Evolutionary conservation across 2,113 vertebrate genomes (phyloP), one percentile per base, ranked within the genome.

Genomic region (Microtus richardsoni): DNA sequence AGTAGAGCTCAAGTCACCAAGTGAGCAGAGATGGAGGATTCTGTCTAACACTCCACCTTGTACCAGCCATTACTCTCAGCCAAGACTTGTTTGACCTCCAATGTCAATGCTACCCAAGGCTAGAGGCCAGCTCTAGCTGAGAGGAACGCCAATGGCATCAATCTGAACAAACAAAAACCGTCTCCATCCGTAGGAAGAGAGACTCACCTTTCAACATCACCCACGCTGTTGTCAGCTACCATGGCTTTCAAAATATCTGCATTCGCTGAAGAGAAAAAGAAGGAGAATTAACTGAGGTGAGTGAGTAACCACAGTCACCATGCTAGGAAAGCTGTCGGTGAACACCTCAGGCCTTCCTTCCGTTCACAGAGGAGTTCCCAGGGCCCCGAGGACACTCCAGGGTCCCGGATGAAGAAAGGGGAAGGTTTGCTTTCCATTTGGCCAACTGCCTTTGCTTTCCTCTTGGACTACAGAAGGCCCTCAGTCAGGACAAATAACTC

Each of bases 211-310:
- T 99, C 99, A 64, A 99, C 99, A 62, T 99, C 99, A 47, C 97
- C 94, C 82, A 98, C 75, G 96, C 98, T 99, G 98, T 98, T 99
- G 16, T 99, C 99, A 84, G 98, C 97, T 85, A 99, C 97, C 99
- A 99, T 99, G 94, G 99, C 99, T 95, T 99, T 99, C 96, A 99
- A 98, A 80, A 99, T 99, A 96, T 99, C 99, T 0, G 99, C 99
- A 98, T 99, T 99, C 64, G 99, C 99, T 99, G 97, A 96, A 26
- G 52, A 11, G 49, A 73, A 95, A 89, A 90, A 78, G 83, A 90
- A 78, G 83, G 91, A 36, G 91, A 78, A 96, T 89, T 91, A 85
- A 78, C 74, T 21, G 19, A 5, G 73, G 44, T 36, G 5, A 80
- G 80, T 30, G 26, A 83, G 33, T 28, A 84, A 78, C n/a, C 89